phyloP scores from a whole-genome alignment of 2,113 vertebrate genomes.

The Leptobrachium leishanense region DNA sequence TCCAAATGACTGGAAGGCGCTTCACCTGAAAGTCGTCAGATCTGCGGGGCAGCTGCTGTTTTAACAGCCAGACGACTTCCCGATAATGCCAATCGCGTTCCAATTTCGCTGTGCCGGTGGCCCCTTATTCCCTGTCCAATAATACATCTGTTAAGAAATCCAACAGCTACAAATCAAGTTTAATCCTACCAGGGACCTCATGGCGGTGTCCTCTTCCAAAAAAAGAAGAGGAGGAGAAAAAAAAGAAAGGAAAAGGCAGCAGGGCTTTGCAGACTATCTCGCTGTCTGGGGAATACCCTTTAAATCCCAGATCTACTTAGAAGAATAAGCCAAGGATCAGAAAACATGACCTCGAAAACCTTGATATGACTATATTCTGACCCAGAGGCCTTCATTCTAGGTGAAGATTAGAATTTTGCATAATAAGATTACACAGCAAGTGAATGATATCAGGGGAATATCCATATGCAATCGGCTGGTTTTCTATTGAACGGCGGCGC shows the following conservation, averaged over 20 bases:
- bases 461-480: constrained; percentile 98
- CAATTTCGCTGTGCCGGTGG: constrained; percentile 86
- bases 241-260: constrained; percentile 64
- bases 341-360: constrained; percentile 87
- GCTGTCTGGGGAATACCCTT: constrained; percentile 83
- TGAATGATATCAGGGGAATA: constrained; percentile 99
- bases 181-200: constrained; percentile 92
- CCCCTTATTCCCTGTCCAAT: constrained; percentile 92
- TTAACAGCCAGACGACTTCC: constrained; percentile 76
- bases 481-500: constrained; percentile 83
- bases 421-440: constrained; percentile 99
- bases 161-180: constrained; percentile 92
- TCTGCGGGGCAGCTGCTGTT: constrained; percentile 87
- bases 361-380: constrained; percentile 92
- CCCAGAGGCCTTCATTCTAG: constrained; percentile 93
- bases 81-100: constrained; percentile 85
- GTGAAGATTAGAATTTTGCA: constrained; percentile 99
- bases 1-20: constrained; percentile 88
- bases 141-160: constrained; percentile 93
- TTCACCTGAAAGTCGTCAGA: constrained; percentile 90
- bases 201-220: constrained; percentile 87
- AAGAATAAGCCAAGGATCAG: constrained; percentile 91
- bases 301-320: constrained; percentile 88
- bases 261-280: constrained; percentile 76
- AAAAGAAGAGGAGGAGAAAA: neutral